Evolutionary conservation across 2,113 vertebrate species (phyloP), one percentile per base, ranked within the genome.

Genomic region (Tricholaema leucomelas): DNA sequence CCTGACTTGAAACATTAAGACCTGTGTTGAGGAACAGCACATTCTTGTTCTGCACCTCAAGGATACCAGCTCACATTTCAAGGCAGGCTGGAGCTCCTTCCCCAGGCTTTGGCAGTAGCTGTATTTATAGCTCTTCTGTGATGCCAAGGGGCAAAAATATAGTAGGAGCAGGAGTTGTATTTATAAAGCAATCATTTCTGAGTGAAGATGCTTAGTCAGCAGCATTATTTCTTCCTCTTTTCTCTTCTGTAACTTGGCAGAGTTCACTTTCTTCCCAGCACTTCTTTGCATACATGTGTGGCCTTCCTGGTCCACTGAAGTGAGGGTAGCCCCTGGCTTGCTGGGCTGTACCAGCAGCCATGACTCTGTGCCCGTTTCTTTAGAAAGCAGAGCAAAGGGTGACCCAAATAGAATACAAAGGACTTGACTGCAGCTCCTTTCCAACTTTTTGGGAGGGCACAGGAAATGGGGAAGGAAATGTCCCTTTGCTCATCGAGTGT

Each of bases 21-120:
- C 30, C 85, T 83, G 38, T 18, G 11, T 42, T 74, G 65, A 90
- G 36, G 65, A 95, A 78, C 69, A 95, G 64, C 85, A 81, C 33
- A 52, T 85, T 85, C 72, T 91, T 80, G 56, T 89, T 93, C 69
- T 87, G 90, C 74, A 59, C 56, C 21, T 64, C 16, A 10, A 25
- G 31, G 46, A 12, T 85, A 87, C 79, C 90, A 93, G 82, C 56
- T 76, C 75, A 80, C 56, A 28, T 38, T 93, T 52, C 36, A 24
- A 81, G 31, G 63, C 56, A 44, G 84, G 58, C 86, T 54, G 19
- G 54, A 75, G 87, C 85, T 94, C 82, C 82, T 92, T 92, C 55
- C 65, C 64, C 46, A 82, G 69, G 28, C 58, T 81, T 85, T 81
- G 91, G 90, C 80, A 2, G 27, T 13, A 38, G 35, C 65, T 85